Evolutionary conservation across 2,113 vertebrate species (phyloP), one percentile per base, ranked within the genome.

Genomic region (Isurus oxyrinchus): DNA sequence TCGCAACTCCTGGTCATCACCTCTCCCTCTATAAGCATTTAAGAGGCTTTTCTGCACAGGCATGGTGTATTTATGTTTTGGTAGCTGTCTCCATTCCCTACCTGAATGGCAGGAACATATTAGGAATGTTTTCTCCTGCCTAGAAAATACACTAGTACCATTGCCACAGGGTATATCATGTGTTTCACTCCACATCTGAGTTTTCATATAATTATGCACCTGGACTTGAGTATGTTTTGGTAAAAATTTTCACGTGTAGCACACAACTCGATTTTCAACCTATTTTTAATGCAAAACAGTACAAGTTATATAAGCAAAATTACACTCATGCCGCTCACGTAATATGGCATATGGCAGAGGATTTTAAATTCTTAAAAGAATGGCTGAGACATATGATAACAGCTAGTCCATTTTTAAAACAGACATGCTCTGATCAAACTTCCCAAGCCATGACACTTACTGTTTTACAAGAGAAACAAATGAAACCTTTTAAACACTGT

Each of bases 401-500:
- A 95, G 66, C 40, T 76, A 35, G 13, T 35, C 44, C 44, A 95
- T 95, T 95, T 72, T 13, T 44, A 67, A 95, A 63, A 94, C 16
- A 5, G 40, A 40, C 35, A 25, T 35, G 19, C 35, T 27, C 21
- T 49, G n/a, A 93, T 66, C 81, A 84, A 44, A 21, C n/a, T 40
- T n/a, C 55, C 27, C 31, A 93, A 61, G 11, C 14, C 88, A 61
- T 91, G 0, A 61, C 21, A 88, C 13, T 31, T 35, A 35, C 88
- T 31, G 27, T 57, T 91, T 84, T 21, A 23, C 14, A 31, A n/a
- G 57, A 0, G 31, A 57, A 61, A 61, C 31, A 59, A 61, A 59
- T 93, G n/a, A 93, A 93, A 93, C 31, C 31, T 93, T 93, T 91
- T 91, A 35, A 91, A 91, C 55, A 61, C 31, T 59, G 31, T n/a